phyloP scores from a whole-genome alignment of 2,888 invertebrate species.

The Andrena bicolor region DNA sequence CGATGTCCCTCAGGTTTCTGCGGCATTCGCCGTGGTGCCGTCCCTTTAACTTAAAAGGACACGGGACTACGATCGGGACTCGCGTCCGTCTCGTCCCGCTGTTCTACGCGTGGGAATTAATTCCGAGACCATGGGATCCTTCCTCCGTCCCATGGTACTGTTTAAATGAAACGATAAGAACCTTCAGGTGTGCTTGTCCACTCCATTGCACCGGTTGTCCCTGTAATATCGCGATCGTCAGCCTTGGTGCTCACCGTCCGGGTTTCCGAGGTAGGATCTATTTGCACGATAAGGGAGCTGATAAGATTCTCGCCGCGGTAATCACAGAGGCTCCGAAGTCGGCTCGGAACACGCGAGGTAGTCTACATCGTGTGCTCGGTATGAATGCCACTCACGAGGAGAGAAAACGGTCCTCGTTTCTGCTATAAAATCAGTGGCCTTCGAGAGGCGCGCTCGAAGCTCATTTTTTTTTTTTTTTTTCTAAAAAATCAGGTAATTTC shows the following conservation, averaged over 20 bases:
- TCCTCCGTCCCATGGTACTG: slow-evolving; percentile 16
- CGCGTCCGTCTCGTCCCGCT: slow-evolving; percentile 55
- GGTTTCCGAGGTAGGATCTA: no score
- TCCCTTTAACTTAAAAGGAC: slow-evolving; percentile 75
- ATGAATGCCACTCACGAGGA: slow-evolving; percentile 53
- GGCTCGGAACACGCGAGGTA: no score
- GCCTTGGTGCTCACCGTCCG: no score
- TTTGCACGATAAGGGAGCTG: not conserved
- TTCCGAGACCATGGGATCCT: slow-evolving; percentile 41
- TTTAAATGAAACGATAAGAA: slow-evolving; percentile 37
- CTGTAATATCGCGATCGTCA: not conserved
- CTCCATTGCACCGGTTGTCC: not conserved
- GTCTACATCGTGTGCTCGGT: slow-evolving; percentile 6
- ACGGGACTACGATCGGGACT: slow-evolving; percentile 59
- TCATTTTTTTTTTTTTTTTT: slow-evolving; percentile 69
- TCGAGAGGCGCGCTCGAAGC: slow-evolving; percentile 59
- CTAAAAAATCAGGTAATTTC: slow-evolving; percentile 77
- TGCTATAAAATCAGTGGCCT: slow-evolving; percentile 70
- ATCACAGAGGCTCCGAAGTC: not conserved
- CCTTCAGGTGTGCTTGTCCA: not conserved
- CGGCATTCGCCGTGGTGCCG: slow-evolving; percentile 62
- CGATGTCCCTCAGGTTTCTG: slow-evolving; percentile 67
- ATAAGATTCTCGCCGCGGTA: slow-evolving; percentile 10
- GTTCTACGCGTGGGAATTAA: slow-evolving; percentile 68
- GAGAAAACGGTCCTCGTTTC: slow-evolving; percentile 59